Conservation (phyloP, 2,113 vertebrate genomes). For the Hippocampus barbouri region DNA sequence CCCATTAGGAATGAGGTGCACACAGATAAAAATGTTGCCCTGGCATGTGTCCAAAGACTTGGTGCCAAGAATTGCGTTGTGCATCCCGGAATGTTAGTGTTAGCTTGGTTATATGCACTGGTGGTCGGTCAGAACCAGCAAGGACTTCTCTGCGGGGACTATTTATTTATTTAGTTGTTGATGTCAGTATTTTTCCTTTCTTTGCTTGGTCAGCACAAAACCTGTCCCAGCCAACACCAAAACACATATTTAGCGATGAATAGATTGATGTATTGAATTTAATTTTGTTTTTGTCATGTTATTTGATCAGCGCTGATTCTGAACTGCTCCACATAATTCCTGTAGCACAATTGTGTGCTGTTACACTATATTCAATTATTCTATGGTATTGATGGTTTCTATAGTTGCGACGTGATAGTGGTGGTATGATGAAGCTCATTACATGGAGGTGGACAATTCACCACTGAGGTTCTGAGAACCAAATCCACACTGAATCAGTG, state of each 20-base stretch:
- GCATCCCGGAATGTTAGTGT: constrained; percentile 23
- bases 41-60: constrained; percentile 23
- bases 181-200: neutral
- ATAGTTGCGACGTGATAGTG: too few relatives aligned
- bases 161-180: too few relatives aligned
- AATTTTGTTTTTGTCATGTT: neutral
- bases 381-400: too few relatives aligned
- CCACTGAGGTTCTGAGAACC: neutral
- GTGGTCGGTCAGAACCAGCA: constrained; percentile 29
- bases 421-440: neutral
- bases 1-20: constrained; percentile 20
- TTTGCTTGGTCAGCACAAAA: neutral
- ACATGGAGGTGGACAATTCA: neutral
- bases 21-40: constrained; percentile 27
- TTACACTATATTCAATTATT: too few relatives aligned
- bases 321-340: too few relatives aligned
- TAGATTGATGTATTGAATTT: neutral
- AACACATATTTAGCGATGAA: too few relatives aligned
- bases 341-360: too few relatives aligned
- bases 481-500: neutral
- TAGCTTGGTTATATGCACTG: constrained; percentile 40
- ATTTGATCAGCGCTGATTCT: neutral
- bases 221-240: neutral
- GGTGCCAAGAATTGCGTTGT: constrained; percentile 33
- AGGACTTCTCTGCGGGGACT: too few relatives aligned